Conservation (phyloP, 2,113 vertebrate species). For the Meles meles region DNA sequence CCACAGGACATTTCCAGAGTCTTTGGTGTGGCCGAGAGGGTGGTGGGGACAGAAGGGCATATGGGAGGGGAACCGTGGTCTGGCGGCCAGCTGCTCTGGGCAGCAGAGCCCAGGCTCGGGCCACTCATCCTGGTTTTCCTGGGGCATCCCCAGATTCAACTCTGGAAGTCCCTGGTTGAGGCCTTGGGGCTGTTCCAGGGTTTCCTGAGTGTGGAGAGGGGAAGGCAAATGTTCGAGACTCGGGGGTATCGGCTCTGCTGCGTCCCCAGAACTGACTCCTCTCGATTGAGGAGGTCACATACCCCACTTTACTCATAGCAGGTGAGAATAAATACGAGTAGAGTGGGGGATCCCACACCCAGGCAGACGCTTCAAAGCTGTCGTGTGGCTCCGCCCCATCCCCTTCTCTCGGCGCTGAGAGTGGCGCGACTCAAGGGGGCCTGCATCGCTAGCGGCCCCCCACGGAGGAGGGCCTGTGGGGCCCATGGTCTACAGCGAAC, state of each 20-base stretch:
- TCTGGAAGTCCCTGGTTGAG: neutral
- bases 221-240: accelerated
- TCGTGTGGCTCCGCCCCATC: accelerated
- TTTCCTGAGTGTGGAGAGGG: accelerated
- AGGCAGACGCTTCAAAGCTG: accelerated
- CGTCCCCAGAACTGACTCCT: accelerated
- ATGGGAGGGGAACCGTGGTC: neutral
- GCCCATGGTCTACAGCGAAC: accelerated
- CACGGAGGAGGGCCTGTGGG: accelerated
- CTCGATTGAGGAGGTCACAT: accelerated
- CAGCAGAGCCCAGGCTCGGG: neutral
- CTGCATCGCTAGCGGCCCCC: accelerated
- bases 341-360: accelerated
- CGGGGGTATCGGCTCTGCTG: accelerated
- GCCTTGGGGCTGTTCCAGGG: accelerated
- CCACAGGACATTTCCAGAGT: neutral
- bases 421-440: accelerated
- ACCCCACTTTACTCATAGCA: neutral
- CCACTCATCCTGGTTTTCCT: neutral
- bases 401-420: accelerated
- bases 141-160: neutral
- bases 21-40: neutral
- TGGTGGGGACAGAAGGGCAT: too few species aligned
- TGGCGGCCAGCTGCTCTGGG: neutral
- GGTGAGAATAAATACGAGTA: accelerated